A percentile compares a stretch with the other conserved stretches of the same genome.
Conservation (phyloP, 2,797 vertebrate genomes). For the Poecilia gillii region DNA sequence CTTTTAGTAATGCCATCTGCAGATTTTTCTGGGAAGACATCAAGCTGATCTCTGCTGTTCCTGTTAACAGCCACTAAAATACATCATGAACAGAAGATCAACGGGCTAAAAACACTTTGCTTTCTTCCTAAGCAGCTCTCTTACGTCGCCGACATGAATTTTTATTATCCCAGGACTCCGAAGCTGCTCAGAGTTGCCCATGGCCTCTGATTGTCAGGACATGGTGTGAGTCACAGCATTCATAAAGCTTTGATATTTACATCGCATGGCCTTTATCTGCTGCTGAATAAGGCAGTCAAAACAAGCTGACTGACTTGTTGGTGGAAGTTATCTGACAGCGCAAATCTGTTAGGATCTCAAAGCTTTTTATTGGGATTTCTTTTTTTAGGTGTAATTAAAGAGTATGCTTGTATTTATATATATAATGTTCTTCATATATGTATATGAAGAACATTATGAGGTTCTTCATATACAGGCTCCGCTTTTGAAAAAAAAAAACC, state of each 20-base stretch:
- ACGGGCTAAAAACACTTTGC: background rate
- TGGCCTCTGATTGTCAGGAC: background rate
- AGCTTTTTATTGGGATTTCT: background rate
- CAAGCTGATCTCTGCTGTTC: background rate
- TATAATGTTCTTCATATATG: no score
- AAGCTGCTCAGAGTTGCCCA: background rate
- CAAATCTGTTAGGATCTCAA: background rate
- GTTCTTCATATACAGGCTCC: background rate
- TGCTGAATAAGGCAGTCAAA: background rate
- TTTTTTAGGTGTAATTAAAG: background rate
- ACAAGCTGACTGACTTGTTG: background rate
- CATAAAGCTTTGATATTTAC: constrained; percentile 13
- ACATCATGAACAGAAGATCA: background rate
- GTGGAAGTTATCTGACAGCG: background rate
- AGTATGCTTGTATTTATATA: no score
- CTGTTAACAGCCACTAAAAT: constrained; percentile 1
- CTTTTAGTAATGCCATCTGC: background rate
- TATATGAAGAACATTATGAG: background rate
- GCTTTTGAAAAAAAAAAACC: background rate
- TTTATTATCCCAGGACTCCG: background rate
- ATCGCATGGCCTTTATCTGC: background rate
- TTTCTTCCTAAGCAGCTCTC: background rate
- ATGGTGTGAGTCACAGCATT: constrained; percentile 6
- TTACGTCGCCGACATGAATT: background rate
- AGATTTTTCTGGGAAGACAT: background rate